These are phyloP conservation scores for Zaprionus camerounensis DNA, from an alignment of 1,140 invertebrate genomes.

Conservation along the genomic window DNA sequence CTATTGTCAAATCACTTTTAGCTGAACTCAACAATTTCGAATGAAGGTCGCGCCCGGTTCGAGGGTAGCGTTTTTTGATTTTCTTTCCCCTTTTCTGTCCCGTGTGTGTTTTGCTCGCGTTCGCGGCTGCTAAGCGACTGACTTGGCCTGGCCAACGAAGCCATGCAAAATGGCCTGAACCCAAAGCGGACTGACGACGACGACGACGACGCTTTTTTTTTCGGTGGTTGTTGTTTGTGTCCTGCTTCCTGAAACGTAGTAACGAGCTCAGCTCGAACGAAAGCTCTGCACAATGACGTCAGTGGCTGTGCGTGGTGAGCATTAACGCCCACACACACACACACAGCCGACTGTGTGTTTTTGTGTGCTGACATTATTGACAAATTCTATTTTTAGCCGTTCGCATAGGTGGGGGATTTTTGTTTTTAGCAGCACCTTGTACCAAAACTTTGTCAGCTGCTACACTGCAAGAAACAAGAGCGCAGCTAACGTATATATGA, in stretches of 20 bases:
- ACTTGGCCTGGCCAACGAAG: constrained; percentile 46
- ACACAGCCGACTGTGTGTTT: constrained; percentile 9
- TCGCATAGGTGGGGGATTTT: constrained; percentile 41
- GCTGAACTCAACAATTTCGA: constrained; percentile 3
- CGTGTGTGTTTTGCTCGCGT: constrained; percentile 56
- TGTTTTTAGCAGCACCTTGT: constrained; percentile 65
- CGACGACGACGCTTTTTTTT: constrained; percentile 1
- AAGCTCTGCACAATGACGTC: constrained; percentile 79
- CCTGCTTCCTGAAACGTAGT: constrained; percentile 73
- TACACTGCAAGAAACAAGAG: constrained; percentile 54
- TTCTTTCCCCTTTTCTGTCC: neutral
- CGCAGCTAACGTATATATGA: neutral
- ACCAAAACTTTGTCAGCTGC: constrained; percentile 46
- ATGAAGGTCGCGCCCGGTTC: constrained; percentile 47
- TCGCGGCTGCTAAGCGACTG: constrained; percentile 71
- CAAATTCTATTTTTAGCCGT: constrained; percentile 74
- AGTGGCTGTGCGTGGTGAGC: constrained; percentile 61
- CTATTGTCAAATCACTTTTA: constrained; percentile 9
- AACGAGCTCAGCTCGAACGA: constrained; percentile 47
- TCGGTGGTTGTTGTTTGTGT: constrained; percentile 35
- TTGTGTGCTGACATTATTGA: constrained; percentile 66
- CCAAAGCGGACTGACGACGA: neutral
- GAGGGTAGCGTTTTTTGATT: constrained; percentile 1
- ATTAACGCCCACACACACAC: constrained; percentile 56
- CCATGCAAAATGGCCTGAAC: constrained; percentile 54